Evolutionary conservation across 1,140 invertebrate species (phyloP).

Genomic region (Nixonia krombeini): DNA sequence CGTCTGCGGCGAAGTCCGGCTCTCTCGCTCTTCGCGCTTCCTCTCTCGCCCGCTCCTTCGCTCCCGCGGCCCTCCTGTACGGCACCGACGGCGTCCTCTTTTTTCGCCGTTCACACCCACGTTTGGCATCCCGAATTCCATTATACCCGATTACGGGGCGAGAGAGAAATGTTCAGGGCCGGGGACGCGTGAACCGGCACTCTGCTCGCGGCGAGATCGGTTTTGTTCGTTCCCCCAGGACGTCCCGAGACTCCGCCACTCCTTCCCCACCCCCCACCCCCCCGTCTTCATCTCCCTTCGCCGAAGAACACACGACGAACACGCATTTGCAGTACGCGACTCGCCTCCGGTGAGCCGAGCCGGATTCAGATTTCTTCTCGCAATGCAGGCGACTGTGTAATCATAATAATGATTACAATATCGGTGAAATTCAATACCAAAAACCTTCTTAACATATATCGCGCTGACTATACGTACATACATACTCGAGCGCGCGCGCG

Average conservation of each 20-base stretch:
- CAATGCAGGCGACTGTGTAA: slow-evolving; percentile 20
- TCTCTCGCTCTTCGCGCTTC: not conserved
- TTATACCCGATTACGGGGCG: slow-evolving; percentile 55
- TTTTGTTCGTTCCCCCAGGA: slow-evolving; percentile 50
- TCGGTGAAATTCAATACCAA: slow-evolving; percentile 12
- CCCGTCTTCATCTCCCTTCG: no score
- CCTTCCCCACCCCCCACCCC: no score
- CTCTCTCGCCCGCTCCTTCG: slow-evolving; percentile 20
- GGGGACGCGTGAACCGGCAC: slow-evolving; percentile 46
- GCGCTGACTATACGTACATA: no score
- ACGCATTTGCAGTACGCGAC: slow-evolving; percentile 7
- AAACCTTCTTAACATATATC: no score
- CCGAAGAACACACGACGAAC: not conserved
- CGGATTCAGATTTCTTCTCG: slow-evolving; percentile 24
- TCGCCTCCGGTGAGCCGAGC: slow-evolving; percentile 31
- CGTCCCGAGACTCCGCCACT: slow-evolving; percentile 29
- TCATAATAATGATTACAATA: no score
- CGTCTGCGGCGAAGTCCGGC: slow-evolving; percentile 13
- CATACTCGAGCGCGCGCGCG: no score
- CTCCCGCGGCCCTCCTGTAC: slow-evolving; percentile 5
- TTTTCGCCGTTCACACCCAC: slow-evolving; percentile 48
- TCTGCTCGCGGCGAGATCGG: slow-evolving; percentile 40
- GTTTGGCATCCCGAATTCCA: slow-evolving; percentile 53
- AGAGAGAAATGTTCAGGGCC: slow-evolving; percentile 37
- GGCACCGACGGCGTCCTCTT: slow-evolving; percentile 19